A percentile compares a stretch with the other conserved stretches of the same genome.
Conservation (phyloP, 2,113 vertebrate species). For the Chrysochloris asiatica region DNA sequence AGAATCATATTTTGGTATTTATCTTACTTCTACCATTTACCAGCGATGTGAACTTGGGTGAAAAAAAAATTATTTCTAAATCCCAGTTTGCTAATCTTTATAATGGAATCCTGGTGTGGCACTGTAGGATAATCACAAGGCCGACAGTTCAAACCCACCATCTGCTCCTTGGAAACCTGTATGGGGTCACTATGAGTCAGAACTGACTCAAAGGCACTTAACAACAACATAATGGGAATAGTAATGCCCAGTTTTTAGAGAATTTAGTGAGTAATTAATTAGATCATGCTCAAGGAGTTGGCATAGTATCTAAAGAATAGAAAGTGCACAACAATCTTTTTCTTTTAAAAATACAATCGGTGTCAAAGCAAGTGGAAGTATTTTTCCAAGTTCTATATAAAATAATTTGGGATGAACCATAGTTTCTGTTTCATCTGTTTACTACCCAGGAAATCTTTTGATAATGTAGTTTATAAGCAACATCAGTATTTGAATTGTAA, state of each 20-base stretch:
- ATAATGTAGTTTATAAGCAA: neutral
- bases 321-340: neutral
- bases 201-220: too few species aligned
- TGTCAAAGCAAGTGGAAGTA: conserved; percentile 6
- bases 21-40: neutral
- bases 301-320: neutral
- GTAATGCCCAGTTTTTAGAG: neutral
- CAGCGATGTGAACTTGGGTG: neutral
- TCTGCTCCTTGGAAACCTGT: too few species aligned
- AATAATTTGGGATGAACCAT: conserved; percentile 29
- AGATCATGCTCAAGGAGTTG: neutral
- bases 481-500: conserved; percentile 4
- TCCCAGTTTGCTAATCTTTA: neutral
- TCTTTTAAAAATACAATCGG: too few species aligned
- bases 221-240: neutral
- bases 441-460: too few species aligned
- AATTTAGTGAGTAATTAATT: neutral
- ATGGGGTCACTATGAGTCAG: too few species aligned
- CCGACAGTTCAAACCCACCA: too few species aligned
- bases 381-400: conserved; percentile 34
- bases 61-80: neutral
- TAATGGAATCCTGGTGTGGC: too few species aligned
- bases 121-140: too few species aligned
- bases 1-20: neutral
- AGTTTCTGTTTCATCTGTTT: neutral